phyloP scores from a whole-genome alignment of 2,888 invertebrate genomes.

The Steinernema scapterisci region DNA sequence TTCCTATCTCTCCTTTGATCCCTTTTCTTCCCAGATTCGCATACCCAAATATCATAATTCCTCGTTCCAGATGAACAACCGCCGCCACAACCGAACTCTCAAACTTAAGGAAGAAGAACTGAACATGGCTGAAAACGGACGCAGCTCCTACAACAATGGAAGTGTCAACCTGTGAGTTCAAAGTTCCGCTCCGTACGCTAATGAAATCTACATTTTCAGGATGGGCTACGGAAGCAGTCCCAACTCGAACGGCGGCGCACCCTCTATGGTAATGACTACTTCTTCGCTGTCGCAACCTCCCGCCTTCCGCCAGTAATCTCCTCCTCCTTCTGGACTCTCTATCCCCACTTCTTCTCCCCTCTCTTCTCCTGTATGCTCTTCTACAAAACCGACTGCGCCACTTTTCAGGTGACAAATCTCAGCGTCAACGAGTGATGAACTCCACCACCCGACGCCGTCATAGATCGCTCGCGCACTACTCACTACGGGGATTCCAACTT shows the following conservation, averaged over 20 bases:
- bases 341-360: too few species aligned
- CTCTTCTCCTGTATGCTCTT: too few species aligned
- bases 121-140: conserved; percentile 47
- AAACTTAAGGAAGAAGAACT: conserved; percentile 49
- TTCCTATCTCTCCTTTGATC: background rate
- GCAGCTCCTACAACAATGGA: conserved; percentile 40
- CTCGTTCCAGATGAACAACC: conserved; percentile 42
- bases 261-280: conserved; percentile 27
- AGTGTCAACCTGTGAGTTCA: conserved; percentile 3
- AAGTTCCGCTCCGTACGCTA: background rate
- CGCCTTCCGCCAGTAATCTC: conserved; percentile 23
- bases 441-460: conserved; percentile 25
- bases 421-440: conserved; percentile 30
- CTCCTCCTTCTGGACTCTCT: background rate
- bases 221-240: conserved; percentile 29
- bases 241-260: background rate
- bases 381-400: conserved; percentile 5
- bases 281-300: conserved; percentile 29
- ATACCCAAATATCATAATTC: background rate
- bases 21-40: background rate
- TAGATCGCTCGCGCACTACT: background rate
- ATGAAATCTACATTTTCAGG: background rate
- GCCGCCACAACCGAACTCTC: conserved; percentile 40
- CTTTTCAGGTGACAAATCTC: conserved; percentile 31
- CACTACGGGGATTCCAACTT: conserved; percentile 22